Evolutionary conservation across 2,888 invertebrate species (phyloP), one percentile per base, ranked within the genome.

Genomic region (Punctoribates punctum): DNA sequence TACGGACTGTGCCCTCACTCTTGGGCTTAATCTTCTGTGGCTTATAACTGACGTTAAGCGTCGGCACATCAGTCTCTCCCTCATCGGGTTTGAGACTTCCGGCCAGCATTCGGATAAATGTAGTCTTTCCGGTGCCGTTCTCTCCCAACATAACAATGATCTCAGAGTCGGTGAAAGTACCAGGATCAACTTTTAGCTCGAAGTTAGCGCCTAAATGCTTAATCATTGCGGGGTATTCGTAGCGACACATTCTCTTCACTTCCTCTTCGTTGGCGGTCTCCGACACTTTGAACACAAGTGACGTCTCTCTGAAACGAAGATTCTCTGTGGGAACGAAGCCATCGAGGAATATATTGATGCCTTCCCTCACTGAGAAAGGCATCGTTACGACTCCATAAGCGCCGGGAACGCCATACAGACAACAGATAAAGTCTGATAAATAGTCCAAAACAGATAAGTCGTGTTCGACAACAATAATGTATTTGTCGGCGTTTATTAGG

Each of bases 11-110:
- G 62, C 96, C 95, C 79, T 93, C 92, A 76, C 93, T 94, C 85
- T 96, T 98, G 4, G 99, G 99, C 80, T 96, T 96, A 84, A 99
- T 99, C 86, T 98, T 99, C 87, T 99, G 99, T 65, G 99, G 99
- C 85, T 99, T 99, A 88, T 99, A 99, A 85, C 97, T 98, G 83
- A 99, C 96, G 85, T 97, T 94, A 80, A 99, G 86, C 81, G 92
- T 90, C 0, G 98, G 98, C 78, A 94, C 87, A 79, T 89, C 89
- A 60, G 88, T 83, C 88, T 89, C 89, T 67, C 89, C 91, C 65
- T 86, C 91, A 86, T 99, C 97, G 0, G 98, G 93, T 81, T 91
- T 88, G 82, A 99, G 86, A 83, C 94, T 93, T 73, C 99, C 99
- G 81, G 99, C 99, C 83, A 99, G 87, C 94, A 99, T 94, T 82